Evolutionary conservation across 2,113 vertebrate genomes (phyloP).

Genomic region (Lophius piscatorius): DNA sequence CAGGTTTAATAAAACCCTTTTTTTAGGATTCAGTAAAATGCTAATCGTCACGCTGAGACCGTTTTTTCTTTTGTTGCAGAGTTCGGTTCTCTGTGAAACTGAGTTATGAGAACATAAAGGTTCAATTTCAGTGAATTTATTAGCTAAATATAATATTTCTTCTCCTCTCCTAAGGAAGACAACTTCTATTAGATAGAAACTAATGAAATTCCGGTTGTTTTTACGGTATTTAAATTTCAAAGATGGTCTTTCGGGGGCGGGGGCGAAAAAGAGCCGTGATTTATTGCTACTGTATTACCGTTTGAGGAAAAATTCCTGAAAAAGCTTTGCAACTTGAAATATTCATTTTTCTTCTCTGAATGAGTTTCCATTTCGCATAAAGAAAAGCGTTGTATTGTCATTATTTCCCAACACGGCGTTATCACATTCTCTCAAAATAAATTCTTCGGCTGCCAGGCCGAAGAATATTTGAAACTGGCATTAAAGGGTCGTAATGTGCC

Average conservation of each 20-base stretch:
- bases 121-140: conserved; percentile 5
- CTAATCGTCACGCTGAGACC: neutral
- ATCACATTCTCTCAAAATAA: neutral
- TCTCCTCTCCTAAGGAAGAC: neutral
- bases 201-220: neutral
- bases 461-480: conserved; percentile 19
- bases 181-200: no score
- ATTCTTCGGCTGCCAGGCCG: conserved; percentile 11
- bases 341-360: conserved; percentile 7
- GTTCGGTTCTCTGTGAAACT: neutral
- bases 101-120: neutral
- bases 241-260: no score
- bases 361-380: conserved; percentile 6
- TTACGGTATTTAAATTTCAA: no score
- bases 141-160: neutral
- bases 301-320: neutral
- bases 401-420: neutral
- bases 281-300: no score
- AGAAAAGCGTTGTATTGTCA: neutral
- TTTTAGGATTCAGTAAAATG: conserved; percentile 3
- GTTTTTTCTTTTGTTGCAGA: neutral
- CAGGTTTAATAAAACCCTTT: neutral
- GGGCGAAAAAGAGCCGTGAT: no score
- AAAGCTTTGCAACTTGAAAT: conserved; percentile 8
- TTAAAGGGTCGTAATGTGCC: conserved; percentile 15